A percentile compares a stretch with the other conserved stretches of the same genome.
Evolutionary conservation across 2,888 invertebrate genomes (phyloP).

Genomic region (Eilema caniola): DNA sequence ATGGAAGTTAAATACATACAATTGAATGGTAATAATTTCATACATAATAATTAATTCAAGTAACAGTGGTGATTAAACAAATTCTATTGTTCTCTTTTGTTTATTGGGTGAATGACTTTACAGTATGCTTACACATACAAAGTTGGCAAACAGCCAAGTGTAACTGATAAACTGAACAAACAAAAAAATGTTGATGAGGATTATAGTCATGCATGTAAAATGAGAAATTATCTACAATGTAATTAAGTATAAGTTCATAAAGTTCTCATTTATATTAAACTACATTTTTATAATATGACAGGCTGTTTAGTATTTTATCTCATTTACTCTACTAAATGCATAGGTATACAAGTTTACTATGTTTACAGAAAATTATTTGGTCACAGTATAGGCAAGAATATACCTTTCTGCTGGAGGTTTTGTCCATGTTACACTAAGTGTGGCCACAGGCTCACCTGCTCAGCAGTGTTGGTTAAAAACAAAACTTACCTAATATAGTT

Average conservation of each 20-base stretch:
- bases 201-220: neutral
- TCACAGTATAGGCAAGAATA: neutral
- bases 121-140: slow-evolving; percentile 36
- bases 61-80: slow-evolving; percentile 32
- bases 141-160: slow-evolving; percentile 54
- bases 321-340: neutral
- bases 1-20: slow-evolving; percentile 59
- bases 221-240: neutral
- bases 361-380: neutral
- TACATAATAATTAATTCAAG: slow-evolving; percentile 30
- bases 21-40: slow-evolving; percentile 21
- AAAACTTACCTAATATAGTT: slow-evolving; percentile 89
- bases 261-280: no score
- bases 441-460: neutral
- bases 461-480: neutral
- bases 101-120: slow-evolving; percentile 50
- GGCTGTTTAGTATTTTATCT: neutral
- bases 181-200: slow-evolving; percentile 21
- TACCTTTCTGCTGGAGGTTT: neutral
- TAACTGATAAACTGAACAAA: slow-evolving; percentile 29
- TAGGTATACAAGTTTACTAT: neutral
- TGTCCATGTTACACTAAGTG: neutral
- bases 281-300: neutral
- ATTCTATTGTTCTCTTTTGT: slow-evolving; percentile 51
- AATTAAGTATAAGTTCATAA: neutral